A percentile compares a stretch with the other conserved stretches of the same genome.
phyloP scores from a whole-genome alignment of 2,888 invertebrate genomes.

The Xanthorhoe spadicearia region DNA sequence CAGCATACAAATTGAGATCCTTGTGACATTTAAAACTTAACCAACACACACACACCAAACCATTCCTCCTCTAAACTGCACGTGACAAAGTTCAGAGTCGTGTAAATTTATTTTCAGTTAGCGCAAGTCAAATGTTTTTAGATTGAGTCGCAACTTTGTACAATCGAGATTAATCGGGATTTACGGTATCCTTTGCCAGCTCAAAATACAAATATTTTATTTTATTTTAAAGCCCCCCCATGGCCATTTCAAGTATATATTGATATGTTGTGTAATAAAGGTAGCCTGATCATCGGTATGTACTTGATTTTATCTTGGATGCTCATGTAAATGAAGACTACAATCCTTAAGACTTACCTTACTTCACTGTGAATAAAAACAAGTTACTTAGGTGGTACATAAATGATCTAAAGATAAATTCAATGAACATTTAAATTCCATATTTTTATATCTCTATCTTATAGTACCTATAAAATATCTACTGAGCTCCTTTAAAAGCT shows the following conservation, averaged over 20 bases:
- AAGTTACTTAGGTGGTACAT: conserved; percentile 11
- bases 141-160: conserved; percentile 80
- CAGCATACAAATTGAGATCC: conserved; percentile 58
- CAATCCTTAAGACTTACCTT: conserved; percentile 11
- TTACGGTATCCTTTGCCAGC: conserved; percentile 75
- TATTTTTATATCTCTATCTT: conserved; percentile 19
- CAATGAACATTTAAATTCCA: conserved; percentile 20
- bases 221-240: conserved; percentile 76
- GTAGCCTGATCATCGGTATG: conserved; percentile 7
- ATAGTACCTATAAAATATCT: conserved; percentile 7
- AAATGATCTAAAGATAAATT: conserved; percentile 19
- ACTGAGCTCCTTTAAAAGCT: conserved; percentile 3
- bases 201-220: conserved; percentile 81
- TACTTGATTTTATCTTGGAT: conserved; percentile 17
- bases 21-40: conserved; percentile 37
- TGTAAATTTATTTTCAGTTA: conserved; percentile 38
- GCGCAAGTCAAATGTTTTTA: conserved; percentile 56
- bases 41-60: conserved; percentile 32
- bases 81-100: conserved; percentile 44
- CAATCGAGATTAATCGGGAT: conserved; percentile 74
- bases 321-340: conserved; percentile 17
- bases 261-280: conserved; percentile 30
- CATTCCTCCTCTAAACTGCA: conserved; percentile 45
- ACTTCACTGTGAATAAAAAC: conserved; percentile 17
- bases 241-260: conserved; percentile 57